Evolutionary conservation across 2,113 vertebrate species (phyloP).

Genomic region (Heliornis fulica): DNA sequence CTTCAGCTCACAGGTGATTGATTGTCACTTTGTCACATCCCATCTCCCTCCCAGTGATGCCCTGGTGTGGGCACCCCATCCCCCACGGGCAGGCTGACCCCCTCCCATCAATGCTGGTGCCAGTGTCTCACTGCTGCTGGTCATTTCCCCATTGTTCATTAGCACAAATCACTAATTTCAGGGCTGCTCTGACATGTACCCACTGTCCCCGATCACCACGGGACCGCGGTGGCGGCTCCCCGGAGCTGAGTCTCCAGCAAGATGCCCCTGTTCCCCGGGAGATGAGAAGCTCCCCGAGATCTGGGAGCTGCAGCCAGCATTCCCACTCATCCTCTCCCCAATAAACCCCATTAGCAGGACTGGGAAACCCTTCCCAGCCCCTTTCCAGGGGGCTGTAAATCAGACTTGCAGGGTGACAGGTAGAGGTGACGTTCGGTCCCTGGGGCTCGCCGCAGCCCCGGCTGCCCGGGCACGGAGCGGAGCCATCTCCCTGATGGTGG

Average conservation of each 20-base stretch:
- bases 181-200: background rate
- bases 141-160: background rate
- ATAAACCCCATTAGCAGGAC: background rate
- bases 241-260: background rate
- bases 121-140: background rate
- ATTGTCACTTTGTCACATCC: background rate
- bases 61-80: accelerated
- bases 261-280: background rate
- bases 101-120: background rate
- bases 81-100: background rate
- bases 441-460: background rate
- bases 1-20: background rate
- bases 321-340: background rate
- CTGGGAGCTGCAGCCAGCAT: background rate
- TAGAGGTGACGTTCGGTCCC: background rate
- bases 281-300: background rate
- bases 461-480: background rate
- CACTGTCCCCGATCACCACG: background rate
- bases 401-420: background rate
- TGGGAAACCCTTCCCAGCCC: background rate
- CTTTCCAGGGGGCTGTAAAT: background rate
- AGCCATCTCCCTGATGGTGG: background rate
- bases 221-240: background rate
- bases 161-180: background rate
- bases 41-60: accelerated